phyloP scores from a whole-genome alignment of 1,140 invertebrate species.

The Bicyclus anynana region DNA sequence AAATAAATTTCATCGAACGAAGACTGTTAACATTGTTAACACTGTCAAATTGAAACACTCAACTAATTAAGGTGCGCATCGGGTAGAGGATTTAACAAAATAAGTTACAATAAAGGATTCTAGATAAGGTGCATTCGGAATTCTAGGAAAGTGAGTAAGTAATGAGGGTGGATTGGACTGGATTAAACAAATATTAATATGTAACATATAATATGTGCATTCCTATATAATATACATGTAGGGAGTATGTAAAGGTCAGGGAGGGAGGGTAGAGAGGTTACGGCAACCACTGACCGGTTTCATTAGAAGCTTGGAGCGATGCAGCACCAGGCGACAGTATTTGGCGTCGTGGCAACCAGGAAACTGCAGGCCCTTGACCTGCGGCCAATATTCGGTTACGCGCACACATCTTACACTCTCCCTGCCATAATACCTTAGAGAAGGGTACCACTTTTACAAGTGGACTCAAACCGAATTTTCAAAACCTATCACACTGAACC shows the following conservation, averaged over 20 bases:
- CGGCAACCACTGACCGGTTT: slow-evolving; percentile 83
- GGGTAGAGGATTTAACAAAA: slow-evolving; percentile 4
- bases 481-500: background rate
- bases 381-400: slow-evolving; percentile 72
- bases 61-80: slow-evolving; percentile 15
- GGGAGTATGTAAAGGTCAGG: no score
- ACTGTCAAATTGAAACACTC: slow-evolving; percentile 6
- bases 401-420: slow-evolving; percentile 36
- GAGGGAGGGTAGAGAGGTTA: background rate
- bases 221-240: no score
- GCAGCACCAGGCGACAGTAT: slow-evolving; percentile 95
- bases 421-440: slow-evolving; percentile 15
- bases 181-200: background rate
- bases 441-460: background rate
- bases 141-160: background rate
- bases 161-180: background rate
- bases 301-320: slow-evolving; percentile 95
- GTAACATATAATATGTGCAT: background rate
- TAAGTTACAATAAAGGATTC: slow-evolving; percentile 5
- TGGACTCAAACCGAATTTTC: background rate
- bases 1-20: slow-evolving; percentile 14
- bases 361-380: slow-evolving; percentile 97
- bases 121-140: slow-evolving; percentile 8
- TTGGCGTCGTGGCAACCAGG: slow-evolving; percentile 95
- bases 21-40: slow-evolving; percentile 17